These are phyloP conservation scores for Oncorhynchus mykiss DNA, from an alignment of 2,113 vertebrate genomes.

Conservation along the genomic window DNA sequence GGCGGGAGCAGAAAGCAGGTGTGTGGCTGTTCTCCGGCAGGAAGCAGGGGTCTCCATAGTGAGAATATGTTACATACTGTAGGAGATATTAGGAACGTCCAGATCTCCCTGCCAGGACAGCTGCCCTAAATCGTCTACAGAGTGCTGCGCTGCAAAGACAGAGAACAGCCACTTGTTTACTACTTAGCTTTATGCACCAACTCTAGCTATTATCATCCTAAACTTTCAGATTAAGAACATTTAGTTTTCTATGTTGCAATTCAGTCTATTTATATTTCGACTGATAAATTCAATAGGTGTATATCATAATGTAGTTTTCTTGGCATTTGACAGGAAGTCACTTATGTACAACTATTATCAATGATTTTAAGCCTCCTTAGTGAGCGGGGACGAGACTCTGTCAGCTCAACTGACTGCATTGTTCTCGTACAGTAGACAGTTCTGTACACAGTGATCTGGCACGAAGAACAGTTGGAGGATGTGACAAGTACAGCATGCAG, in stretches of 20 bases:
- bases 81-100: conserved; percentile 70
- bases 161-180: conserved; percentile 40
- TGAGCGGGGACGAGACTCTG: not conserved
- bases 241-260: not conserved
- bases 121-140: conserved; percentile 71
- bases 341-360: no score
- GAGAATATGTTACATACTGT: conserved; percentile 60
- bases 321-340: no score
- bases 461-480: not conserved
- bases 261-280: not conserved
- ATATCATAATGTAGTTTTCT: not conserved
- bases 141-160: conserved; percentile 74
- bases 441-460: conserved; percentile 2
- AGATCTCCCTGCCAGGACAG: conserved; percentile 73
- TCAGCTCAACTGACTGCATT: not conserved
- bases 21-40: not conserved
- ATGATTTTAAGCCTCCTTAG: no score
- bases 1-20: conserved; percentile 32
- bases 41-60: not conserved
- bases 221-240: not conserved
- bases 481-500: not conserved
- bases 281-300: not conserved
- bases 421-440: not conserved
- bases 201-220: not conserved
- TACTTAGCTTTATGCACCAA: not conserved